These are phyloP conservation scores for Apamea crenata DNA, from an alignment of 2,888 invertebrate genomes.

Conservation along the genomic window DNA sequence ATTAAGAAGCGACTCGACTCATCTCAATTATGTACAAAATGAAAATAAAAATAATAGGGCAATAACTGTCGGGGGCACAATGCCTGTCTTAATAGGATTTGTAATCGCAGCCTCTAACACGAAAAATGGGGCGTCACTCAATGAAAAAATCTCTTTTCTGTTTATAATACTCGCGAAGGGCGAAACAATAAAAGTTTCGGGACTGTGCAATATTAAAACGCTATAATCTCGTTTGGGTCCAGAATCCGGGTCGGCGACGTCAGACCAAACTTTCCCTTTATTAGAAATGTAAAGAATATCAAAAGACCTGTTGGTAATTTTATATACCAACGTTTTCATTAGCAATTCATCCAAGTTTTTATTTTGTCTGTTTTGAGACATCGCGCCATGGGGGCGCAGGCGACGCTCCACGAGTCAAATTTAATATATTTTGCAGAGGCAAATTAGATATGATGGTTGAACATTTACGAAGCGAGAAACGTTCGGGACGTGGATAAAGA, in stretches of 20 bases:
- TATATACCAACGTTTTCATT: conserved; percentile 83
- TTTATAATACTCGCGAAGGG: conserved; percentile 82
- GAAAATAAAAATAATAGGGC: conserved; percentile 79
- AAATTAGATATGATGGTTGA: conserved; percentile 77
- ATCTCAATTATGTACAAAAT: conserved; percentile 86
- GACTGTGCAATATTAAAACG: conserved; percentile 86
- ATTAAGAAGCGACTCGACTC: conserved; percentile 80
- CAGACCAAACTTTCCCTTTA: conserved; percentile 81
- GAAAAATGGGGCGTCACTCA: conserved; percentile 82
- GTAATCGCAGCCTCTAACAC: conserved; percentile 79
- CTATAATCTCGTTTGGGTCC: conserved; percentile 83
- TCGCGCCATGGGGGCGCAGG: conserved; percentile 63
- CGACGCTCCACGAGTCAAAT: conserved; percentile 74
- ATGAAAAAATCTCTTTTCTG: conserved; percentile 83
- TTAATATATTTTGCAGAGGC: conserved; percentile 76
- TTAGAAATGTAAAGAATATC: conserved; percentile 82
- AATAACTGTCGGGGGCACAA: conserved; percentile 78
- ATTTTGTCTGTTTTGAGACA: conserved; percentile 76
- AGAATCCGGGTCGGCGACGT: conserved; percentile 76
- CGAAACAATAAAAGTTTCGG: conserved; percentile 87
- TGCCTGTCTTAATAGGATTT: conserved; percentile 82
- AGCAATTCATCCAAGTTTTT: conserved; percentile 80
- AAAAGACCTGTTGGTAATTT: conserved; percentile 81
- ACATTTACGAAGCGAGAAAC: conserved; percentile 69
- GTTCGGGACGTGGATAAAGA: conserved; percentile 64